Evolutionary conservation across 2,888 invertebrate species (phyloP), one percentile per base, ranked within the genome.

Genomic region (Mellilla xanthometata): DNA sequence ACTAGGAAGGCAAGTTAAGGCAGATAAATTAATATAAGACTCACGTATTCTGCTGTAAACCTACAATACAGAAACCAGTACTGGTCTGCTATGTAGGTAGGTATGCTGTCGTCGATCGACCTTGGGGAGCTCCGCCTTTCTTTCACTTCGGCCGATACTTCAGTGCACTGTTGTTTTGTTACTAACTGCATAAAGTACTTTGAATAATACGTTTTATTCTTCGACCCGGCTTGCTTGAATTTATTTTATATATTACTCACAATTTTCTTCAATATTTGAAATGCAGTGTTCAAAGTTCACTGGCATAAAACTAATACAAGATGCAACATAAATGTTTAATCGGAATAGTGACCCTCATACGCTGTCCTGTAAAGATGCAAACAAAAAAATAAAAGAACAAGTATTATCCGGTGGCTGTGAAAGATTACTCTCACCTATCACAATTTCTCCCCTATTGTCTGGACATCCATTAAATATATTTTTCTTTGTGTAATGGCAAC

Each of bases 351-450:
- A 81, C 86, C 86, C 86, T 76, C 72, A n/a, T 75, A 71, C 77
- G 76, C 71, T 67, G 74, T 76, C 76, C 73, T 79, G 76, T 68
- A 72, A 69, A 72, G 68, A 69, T 68, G 74, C 65, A 72, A 62
- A 58, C 56, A 56, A 63, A 64, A 72, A 76, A 72, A 74, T 72
- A 82, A 78, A 78, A 74, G n/a, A n/a, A 73, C 76, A 66, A 69
- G 76, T 72, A 78, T 76, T 66, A 76, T 75, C 38, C 76, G 65
- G 70, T 68, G 76, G 68, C 70, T 70, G 72, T 71, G 59, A 76
- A 80, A 88, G 84, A 85, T 83, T 80, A 78, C 83, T 85, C 86
- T 83, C 87, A 81, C 88, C 88, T 86, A 88, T 88, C 84, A 88
- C 82, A 85, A 89, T 88, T 86, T 87, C 88, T 79, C 76, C 68